Evolutionary conservation across 2,797 vertebrate genomes (phyloP).

Genomic region (Sebastiscus tertius): DNA sequence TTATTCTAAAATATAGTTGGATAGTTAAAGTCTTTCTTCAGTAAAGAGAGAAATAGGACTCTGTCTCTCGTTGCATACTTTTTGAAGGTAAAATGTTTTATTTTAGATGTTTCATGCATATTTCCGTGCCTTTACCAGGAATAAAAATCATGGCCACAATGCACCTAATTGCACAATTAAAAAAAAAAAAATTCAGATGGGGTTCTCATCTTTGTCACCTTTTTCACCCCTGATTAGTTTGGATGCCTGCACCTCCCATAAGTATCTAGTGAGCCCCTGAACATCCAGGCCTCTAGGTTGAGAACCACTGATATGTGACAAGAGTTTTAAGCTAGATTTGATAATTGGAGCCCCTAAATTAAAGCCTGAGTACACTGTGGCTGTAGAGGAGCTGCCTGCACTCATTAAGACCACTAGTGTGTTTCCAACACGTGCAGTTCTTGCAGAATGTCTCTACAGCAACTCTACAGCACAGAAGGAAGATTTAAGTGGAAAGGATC

Average conservation of each 20-base stretch:
- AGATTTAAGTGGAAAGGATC: constrained; percentile 53
- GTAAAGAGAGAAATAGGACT: no score
- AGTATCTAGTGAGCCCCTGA: neutral
- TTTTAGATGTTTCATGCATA: no score
- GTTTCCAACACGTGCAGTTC: constrained; percentile 5
- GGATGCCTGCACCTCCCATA: neutral
- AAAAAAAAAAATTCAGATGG: no score
- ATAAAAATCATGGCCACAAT: no score
- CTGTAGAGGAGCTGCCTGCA: constrained; percentile 29
- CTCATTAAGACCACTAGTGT: constrained; percentile 17
- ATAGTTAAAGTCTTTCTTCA: no score
- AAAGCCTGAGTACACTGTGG: constrained; percentile 7
- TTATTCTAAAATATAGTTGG: no score
- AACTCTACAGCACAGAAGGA: constrained; percentile 13
- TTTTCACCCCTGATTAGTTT: no score
- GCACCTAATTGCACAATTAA: no score
- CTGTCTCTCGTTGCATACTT: no score
- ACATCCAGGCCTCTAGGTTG: neutral
- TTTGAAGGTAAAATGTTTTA: no score
- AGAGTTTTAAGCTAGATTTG: constrained; percentile 28
- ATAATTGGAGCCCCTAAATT: constrained; percentile 28
- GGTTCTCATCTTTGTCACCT: no score
- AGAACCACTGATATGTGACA: constrained; percentile 22
- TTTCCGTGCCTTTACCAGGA: no score
- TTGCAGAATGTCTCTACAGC: constrained; percentile 10